phyloP scores from a whole-genome alignment of 2,113 vertebrate species.

The Clarias gariepinus region DNA sequence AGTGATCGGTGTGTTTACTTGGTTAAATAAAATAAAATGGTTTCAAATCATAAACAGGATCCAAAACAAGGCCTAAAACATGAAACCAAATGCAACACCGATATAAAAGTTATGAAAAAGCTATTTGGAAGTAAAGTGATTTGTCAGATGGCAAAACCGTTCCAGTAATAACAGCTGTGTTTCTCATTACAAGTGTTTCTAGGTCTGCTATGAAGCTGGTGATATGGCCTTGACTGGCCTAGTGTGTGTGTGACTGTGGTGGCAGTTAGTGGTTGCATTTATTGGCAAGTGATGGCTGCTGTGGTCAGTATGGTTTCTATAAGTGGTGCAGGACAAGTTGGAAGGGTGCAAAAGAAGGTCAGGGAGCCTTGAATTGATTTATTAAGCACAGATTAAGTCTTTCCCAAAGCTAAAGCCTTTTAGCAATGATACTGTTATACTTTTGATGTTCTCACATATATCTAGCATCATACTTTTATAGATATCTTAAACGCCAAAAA shows the following conservation, averaged over 20 bases:
- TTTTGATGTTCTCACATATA: background rate
- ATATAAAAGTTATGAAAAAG: conserved; percentile 39
- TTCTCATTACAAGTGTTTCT: conserved; percentile 38
- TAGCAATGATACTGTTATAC: background rate
- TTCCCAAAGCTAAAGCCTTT: background rate
- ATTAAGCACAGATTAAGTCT: background rate
- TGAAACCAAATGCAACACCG: background rate
- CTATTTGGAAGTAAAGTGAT: conserved; percentile 35
- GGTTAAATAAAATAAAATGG: background rate
- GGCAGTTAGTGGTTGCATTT: conserved; percentile 48
- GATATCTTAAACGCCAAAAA: background rate
- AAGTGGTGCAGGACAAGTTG: background rate
- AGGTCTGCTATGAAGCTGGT: conserved; percentile 7
- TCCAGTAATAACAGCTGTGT: conserved; percentile 44
- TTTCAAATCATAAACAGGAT: background rate
- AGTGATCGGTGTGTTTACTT: background rate
- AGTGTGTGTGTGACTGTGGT: conserved; percentile 30
- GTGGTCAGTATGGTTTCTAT: conserved; percentile 29
- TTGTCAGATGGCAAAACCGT: conserved; percentile 33
- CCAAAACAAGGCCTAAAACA: conserved; percentile 32
- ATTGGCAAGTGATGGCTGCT: conserved; percentile 21
- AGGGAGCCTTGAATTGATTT: background rate
- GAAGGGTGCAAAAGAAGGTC: conserved; percentile 25
- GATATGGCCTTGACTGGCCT: conserved; percentile 15
- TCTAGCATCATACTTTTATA: background rate